Base-by-base conservation (phyloP, 2,113 vertebrate species). In the Camarhynchus parvulus region DNA sequence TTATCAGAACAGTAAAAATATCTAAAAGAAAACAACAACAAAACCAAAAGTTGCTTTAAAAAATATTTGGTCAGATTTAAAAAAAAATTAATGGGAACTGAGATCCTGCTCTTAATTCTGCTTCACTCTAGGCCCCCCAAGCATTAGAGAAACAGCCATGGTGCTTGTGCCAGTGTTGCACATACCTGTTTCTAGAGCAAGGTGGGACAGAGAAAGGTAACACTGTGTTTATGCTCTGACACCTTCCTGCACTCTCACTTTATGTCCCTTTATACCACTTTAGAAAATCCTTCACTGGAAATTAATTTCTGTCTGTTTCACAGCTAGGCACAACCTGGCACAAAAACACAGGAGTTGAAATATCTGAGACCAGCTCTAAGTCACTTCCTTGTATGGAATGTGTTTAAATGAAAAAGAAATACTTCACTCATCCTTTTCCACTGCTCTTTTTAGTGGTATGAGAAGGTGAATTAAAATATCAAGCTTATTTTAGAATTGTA, bases 81-180 rank as follows among this genome's bases (percentile, higher is more conserved):
- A 30, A 23, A 16, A 10, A 25, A 6, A 22, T 14, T 6, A 37
- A n/a, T 8, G 14, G 22, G 16, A 74, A 41, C 24, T 69, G 28
- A 75, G n/a, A 25, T 86, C 17, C 13, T 61, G 13, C 17, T 68
- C 35, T 58, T 59, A 11, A 42, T 88, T 81, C 41, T 92, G 33
- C 12, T 35, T n/a, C 20, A 19, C 15, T 70, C n/a, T 30, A 42
- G 59, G 24, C 15, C 10, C 25, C 50, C n/a, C 58, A 87, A 66
- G 31, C 9, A 17, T 33, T 82, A 53, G 28, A 70, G 64, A 72
- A 77, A 17, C 49, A 28, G 53, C 37, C 14, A 37, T 0, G 10
- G 25, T 5, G 10, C 0, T 3, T 2, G 0, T 31, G 52, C 10
- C 20, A 33, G 8, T 15, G 27, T 41, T 42, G 33, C 41, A 66